Evolutionary conservation across 1,140 invertebrate species (phyloP), one percentile per base, ranked within the genome.

Genomic region (Micrasema longulum): DNA sequence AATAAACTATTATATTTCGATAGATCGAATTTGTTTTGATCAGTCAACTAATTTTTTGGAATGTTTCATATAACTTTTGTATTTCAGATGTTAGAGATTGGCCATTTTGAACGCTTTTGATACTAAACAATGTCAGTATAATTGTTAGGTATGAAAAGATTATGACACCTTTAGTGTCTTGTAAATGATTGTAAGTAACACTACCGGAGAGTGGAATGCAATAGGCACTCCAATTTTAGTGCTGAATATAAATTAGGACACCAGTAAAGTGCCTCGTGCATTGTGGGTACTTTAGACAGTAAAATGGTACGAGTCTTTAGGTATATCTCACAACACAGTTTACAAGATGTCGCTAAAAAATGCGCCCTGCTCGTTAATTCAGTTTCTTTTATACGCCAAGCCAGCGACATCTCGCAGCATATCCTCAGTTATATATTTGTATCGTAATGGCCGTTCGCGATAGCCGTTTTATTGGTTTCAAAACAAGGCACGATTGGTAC

Each of bases 401-500:
- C 11, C 43, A 31, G 60, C 18, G 60, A 64, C 41, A 64, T 64
- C 60, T 64, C 60, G 22, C 14, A 16, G 43, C 43, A 31, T 47
- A 14, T 47, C 22, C 55, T 18, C 22, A 60, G 43, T 64, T 64
- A 64, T 47, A 45, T 64, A 64, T 64, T 64, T 64, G 60, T 64
- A 64, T 64, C 41, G 60, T 64, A 64, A 64, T 64, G 60, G 60
- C 60, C 60, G 23, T 64, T 64, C 41, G 41, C 60, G 60, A 64
- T 64, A 64, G 60, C 60, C 60, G 60, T 68, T 68, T 68, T 66
- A 66, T 66, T 66, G 64, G 48, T 38, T 52, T 20, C 64, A 53
- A 35, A 66, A 66, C 64, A 66, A 66, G 64, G 45, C 64, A 50
- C 26, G 64, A 66, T 50, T 52, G 64, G 48, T 52, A 52, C 45